Conservation (phyloP, 2,797 vertebrate species). For the Enoplosus armatus region DNA sequence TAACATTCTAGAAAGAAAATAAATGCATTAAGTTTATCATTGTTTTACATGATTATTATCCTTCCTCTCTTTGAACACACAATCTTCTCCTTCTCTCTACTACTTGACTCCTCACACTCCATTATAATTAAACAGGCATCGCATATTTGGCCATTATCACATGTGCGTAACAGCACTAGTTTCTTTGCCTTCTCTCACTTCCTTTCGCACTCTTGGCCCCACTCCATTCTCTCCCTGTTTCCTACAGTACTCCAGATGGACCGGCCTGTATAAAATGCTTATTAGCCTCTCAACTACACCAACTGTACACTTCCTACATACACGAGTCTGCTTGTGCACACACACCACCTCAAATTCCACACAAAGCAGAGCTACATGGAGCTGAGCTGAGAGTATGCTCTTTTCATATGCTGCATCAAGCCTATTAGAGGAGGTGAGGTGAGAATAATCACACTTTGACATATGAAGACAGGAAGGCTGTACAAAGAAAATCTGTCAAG, state of each 20-base stretch:
- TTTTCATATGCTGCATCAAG: conserved; percentile 46
- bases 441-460: conserved; percentile 69
- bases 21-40: not conserved
- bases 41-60: not conserved
- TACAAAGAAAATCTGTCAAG: conserved; percentile 34
- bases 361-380: conserved; percentile 15
- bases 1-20: conserved; percentile 3
- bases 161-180: conserved; percentile 36
- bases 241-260: conserved; percentile 40
- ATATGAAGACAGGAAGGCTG: conserved; percentile 50
- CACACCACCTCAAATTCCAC: conserved; percentile 26
- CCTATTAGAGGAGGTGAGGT: conserved; percentile 62
- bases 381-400: conserved; percentile 27
- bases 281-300: conserved; percentile 41
- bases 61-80: not conserved
- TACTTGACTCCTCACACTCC: conserved; percentile 41
- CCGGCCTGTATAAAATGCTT: conserved; percentile 44
- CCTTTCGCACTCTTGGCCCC: conserved; percentile 33
- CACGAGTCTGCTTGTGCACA: conserved; percentile 8
- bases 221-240: conserved; percentile 25
- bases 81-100: conserved; percentile 20
- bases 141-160: conserved; percentile 45
- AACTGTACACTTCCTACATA: conserved; percentile 31
- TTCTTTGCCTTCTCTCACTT: conserved; percentile 38
- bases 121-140: conserved; percentile 46